Conservation (phyloP, 2,113 vertebrate genomes). For the Microcebus lehilahytsara region DNA sequence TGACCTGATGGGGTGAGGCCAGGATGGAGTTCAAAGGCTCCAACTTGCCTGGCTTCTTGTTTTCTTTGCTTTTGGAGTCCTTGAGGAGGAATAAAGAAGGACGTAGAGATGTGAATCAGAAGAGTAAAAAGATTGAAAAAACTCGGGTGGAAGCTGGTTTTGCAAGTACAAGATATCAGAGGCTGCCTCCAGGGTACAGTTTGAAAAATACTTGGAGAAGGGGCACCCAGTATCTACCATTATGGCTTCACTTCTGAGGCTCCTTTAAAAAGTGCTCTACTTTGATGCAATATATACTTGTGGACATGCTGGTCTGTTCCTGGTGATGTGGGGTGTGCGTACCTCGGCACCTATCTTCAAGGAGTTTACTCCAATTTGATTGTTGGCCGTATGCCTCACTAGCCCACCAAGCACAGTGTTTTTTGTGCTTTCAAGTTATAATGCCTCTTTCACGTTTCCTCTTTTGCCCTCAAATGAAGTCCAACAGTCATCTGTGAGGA, state of each 20-base stretch:
- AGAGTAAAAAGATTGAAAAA: neutral
- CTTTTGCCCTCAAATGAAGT: neutral
- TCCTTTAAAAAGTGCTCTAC: neutral
- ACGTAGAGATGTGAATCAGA: neutral
- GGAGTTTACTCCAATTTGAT: neutral
- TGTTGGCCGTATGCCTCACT: neutral
- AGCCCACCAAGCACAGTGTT: neutral
- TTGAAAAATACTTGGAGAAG: neutral
- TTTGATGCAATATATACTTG: neutral
- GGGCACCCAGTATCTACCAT: neutral
- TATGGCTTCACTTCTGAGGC: neutral
- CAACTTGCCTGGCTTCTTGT: conserved; percentile 25
- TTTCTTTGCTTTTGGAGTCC: conserved; percentile 38
- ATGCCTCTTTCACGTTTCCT: neutral
- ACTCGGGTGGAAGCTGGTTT: neutral
- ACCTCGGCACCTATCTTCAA: neutral
- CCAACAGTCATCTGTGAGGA: neutral
- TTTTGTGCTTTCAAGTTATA: neutral
- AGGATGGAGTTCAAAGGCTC: conserved; percentile 47
- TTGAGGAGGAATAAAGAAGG: neutral
- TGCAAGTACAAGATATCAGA: neutral
- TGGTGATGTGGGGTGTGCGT: neutral
- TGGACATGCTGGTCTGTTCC: neutral
- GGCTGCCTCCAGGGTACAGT: neutral
- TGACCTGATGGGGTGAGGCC: neutral